A percentile compares a stretch with the other conserved stretches of the same genome.
Evolutionary conservation across 2,797 vertebrate species (phyloP).

Genomic region (Lepus townsendii): DNA sequence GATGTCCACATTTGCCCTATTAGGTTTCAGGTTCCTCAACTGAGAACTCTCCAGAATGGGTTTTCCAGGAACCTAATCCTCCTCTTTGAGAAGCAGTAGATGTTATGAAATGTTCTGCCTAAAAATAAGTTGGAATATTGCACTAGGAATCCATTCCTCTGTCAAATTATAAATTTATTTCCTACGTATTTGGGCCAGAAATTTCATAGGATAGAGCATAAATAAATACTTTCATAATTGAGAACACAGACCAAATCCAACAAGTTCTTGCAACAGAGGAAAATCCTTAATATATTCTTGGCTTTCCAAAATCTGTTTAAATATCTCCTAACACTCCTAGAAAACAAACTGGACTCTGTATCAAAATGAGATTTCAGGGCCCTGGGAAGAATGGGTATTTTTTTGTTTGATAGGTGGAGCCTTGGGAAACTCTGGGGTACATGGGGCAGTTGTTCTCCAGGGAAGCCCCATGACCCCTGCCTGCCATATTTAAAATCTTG

Average conservation of each 20-base stretch:
- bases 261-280: slow-evolving; percentile 49
- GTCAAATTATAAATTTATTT: slow-evolving; percentile 68
- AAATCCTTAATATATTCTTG: slow-evolving; percentile 28
- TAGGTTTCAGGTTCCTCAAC: slow-evolving; percentile 38
- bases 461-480: background rate
- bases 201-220: slow-evolving; percentile 23
- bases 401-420: background rate
- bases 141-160: slow-evolving; percentile 21
- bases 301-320: slow-evolving; percentile 36
- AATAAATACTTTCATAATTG: slow-evolving; percentile 55
- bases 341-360: background rate
- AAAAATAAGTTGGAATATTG: slow-evolving; percentile 55
- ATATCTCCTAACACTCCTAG: background rate
- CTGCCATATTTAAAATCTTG: background rate
- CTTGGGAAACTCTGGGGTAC: background rate
- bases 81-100: slow-evolving; percentile 20
- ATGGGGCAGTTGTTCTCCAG: background rate
- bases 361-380: background rate
- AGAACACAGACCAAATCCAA: slow-evolving; percentile 57
- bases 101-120: slow-evolving; percentile 33
- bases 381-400: background rate
- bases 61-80: slow-evolving; percentile 62
- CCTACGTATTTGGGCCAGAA: slow-evolving; percentile 63
- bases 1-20: background rate
- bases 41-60: background rate